These are phyloP conservation scores for Hyphantria cunea DNA, from an alignment of 1,140 invertebrate species.

Conservation along the genomic window DNA sequence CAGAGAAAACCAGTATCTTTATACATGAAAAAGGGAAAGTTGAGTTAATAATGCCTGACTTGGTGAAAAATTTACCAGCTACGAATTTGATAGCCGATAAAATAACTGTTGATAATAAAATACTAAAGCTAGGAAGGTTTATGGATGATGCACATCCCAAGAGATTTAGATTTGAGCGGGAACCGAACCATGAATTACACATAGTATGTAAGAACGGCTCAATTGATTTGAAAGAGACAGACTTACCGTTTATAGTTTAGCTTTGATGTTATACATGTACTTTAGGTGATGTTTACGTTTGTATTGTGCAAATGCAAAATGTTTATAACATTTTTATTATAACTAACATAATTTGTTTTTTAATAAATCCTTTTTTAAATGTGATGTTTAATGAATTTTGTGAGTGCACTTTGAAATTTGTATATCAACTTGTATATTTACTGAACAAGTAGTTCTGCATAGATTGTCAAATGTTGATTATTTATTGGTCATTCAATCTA, in stretches of 20 bases:
- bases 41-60: slow-evolving; percentile 68
- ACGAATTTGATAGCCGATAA: slow-evolving; percentile 78
- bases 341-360: slow-evolving; percentile 15
- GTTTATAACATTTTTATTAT: slow-evolving; percentile 15
- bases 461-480: not conserved
- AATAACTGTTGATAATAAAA: slow-evolving; percentile 73
- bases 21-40: slow-evolving; percentile 80
- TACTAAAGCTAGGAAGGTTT: slow-evolving; percentile 71
- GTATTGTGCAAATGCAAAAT: slow-evolving; percentile 8
- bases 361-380: slow-evolving; percentile 19
- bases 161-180: slow-evolving; percentile 74
- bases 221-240: slow-evolving; percentile 75
- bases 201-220: slow-evolving; percentile 80
- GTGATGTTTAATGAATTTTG: slow-evolving; percentile 24
- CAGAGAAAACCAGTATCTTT: slow-evolving; percentile 78
- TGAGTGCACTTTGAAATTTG: slow-evolving; percentile 6
- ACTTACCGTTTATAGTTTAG: slow-evolving; percentile 64
- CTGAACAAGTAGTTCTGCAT: not conserved
- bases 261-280: not conserved
- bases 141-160: slow-evolving; percentile 76
- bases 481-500: slow-evolving; percentile 1
- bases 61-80: slow-evolving; percentile 70
- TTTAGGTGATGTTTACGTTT: slow-evolving; percentile 4
- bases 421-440: not conserved
- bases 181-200: slow-evolving; percentile 68